Evolutionary conservation across 2,113 vertebrate species (phyloP).

Genomic region (Rostratula benghalensis): DNA sequence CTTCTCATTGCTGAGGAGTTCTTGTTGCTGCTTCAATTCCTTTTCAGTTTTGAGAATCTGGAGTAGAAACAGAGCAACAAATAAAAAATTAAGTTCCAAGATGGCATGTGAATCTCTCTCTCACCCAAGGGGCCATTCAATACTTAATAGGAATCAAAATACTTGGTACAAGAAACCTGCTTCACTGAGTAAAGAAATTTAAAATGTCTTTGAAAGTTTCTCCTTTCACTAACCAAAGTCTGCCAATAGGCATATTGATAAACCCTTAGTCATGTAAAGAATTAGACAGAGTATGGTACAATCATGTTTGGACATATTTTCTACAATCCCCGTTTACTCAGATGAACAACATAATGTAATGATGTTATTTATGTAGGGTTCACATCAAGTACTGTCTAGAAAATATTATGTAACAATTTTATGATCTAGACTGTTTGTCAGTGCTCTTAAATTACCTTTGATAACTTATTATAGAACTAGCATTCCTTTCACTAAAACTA

Average conservation of each 20-base stretch:
- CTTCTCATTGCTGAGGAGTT: conserved; percentile 6
- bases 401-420: background rate
- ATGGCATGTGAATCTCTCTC: background rate
- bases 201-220: background rate
- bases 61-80: background rate
- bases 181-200: background rate
- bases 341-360: background rate
- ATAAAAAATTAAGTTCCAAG: background rate
- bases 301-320: background rate
- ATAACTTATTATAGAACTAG: background rate
- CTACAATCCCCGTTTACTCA: background rate
- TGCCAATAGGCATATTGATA: background rate
- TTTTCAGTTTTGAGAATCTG: conserved; percentile 3
- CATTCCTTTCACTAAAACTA: background rate
- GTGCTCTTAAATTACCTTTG: background rate
- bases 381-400: background rate
- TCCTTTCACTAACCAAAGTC: background rate
- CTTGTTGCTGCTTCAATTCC: background rate
- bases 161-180: background rate
- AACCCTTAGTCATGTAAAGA: background rate
- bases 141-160: background rate
- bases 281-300: background rate
- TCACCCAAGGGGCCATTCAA: background rate
- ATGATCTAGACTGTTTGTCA: background rate
- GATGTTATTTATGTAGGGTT: background rate